Base-by-base conservation (phyloP, 2,113 vertebrate species). In the Nanorana parkeri region DNA sequence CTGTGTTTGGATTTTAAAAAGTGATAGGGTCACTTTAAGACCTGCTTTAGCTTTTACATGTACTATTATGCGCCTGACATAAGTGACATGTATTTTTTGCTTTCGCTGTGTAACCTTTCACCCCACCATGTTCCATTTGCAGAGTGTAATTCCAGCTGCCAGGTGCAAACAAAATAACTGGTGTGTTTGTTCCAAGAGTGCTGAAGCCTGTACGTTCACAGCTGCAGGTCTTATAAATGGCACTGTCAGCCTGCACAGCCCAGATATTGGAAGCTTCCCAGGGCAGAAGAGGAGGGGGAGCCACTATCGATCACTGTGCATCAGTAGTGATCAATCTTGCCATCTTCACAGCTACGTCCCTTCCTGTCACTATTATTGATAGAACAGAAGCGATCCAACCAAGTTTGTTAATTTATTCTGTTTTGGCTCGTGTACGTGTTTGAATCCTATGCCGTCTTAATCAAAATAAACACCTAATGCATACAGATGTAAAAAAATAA, bases 221-320 rank as follows among this genome's bases (percentile, higher is more conserved):
- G 89, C 92, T 92, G 87, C 92, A 86, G 90, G 85, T 84, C n/a
- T 88, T 86, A 89, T 52, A 84, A 55, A 87, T 85, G 86, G 87
- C 87, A 86, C 80, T 83, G 88, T 87, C 86, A 88, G 85, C 90
- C 88, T 89, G 90, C 86, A 85, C 73, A 74, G 88, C 88, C 84
- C 87, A 87, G 89, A 93, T 93, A 87, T 92, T 91, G 87, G 88
- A 92, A 89, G 90, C 91, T 89, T 92, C 89, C 91, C 88, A 86
- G 89, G 91, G 90, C 90, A 91, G 91, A 82, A 56, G 71, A 88
- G 85, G 90, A 90, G 91, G 93, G 92, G 93, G 93, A 92, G 92
- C 90, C 88, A 87, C 87, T 92, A 93, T 94, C 91, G 86, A 90
- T 94, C 94, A 93, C 90, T 85, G 88, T 86, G 88, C 91, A 90